Conservation (phyloP, 2,888 invertebrate species). For the Pelosia muscerda region DNA sequence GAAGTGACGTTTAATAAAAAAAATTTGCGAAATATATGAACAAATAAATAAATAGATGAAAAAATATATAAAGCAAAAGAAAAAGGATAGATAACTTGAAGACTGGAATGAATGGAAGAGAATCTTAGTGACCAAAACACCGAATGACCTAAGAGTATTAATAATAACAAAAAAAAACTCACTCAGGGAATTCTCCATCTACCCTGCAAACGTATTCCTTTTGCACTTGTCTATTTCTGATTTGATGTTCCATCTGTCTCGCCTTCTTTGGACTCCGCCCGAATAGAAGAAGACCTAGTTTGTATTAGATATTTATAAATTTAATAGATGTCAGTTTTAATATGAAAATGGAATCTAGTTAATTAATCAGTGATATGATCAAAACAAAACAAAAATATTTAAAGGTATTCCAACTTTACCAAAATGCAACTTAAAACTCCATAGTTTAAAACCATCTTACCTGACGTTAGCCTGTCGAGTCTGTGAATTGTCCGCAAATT, state of each 20-base stretch:
- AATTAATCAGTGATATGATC: not conserved
- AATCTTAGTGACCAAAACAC: not conserved
- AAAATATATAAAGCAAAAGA: not conserved
- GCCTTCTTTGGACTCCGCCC: conserved; percentile 98
- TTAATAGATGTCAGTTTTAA: not conserved
- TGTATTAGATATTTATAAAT: conserved; percentile 6
- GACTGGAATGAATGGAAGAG: not conserved
- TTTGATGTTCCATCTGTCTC: conserved; percentile 97
- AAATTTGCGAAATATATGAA: too few species aligned
- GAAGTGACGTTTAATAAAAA: not conserved
- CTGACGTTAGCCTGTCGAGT: conserved; percentile 98
- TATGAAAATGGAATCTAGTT: not conserved
- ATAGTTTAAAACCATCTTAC: conserved; percentile 66
- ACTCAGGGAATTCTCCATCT: conserved; percentile 96
- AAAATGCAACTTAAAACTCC: conserved; percentile 19
- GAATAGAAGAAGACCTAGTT: conserved; percentile 92
- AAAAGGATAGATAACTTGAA: not conserved
- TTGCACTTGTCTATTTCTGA: conserved; percentile 95
- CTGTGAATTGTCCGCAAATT: conserved; percentile 98
- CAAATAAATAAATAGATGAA: too few species aligned
- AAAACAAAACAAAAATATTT: too few species aligned
- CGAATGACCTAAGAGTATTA: not conserved
- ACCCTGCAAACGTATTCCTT: conserved; percentile 99
- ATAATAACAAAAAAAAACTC: not conserved
- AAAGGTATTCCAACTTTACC: not conserved